Evolutionary conservation across 2,888 invertebrate genomes (phyloP).

Genomic region (Morpho helenor): DNA sequence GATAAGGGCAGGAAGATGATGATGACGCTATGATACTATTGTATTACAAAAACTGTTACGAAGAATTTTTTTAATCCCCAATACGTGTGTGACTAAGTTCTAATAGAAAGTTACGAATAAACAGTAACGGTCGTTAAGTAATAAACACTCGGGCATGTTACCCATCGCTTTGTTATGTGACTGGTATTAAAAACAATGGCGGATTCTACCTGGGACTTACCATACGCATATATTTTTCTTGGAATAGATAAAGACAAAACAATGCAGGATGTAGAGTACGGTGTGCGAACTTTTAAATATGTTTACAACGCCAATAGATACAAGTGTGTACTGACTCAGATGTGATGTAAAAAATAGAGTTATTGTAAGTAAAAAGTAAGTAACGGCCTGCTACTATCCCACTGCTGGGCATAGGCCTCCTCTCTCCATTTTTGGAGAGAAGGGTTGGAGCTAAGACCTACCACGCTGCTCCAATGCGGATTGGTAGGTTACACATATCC

Average conservation of each 20-base stretch:
- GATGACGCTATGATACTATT: too few relatives aligned
- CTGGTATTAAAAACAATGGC: constrained; percentile 32
- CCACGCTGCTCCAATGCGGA: too few relatives aligned
- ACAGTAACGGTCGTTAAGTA: constrained; percentile 21
- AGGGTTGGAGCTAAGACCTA: too few relatives aligned
- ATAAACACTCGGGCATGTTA: constrained; percentile 20
- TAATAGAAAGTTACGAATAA: constrained; percentile 18
- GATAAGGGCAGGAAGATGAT: too few relatives aligned
- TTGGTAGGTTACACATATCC: too few relatives aligned
- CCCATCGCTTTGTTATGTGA: constrained; percentile 14
- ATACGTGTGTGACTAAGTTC: constrained; percentile 1
- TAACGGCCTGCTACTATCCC: too few relatives aligned
- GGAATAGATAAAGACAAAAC: constrained; percentile 32
- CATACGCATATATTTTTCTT: constrained; percentile 36
- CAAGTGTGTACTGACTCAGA: not conserved
- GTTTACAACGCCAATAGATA: not conserved
- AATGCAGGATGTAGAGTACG: constrained; percentile 12
- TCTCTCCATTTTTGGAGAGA: too few relatives aligned
- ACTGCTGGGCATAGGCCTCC: too few relatives aligned
- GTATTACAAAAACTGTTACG: not conserved
- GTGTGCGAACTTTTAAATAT: not conserved
- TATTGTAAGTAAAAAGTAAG: too few relatives aligned
- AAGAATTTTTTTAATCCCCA: constrained; percentile 1
- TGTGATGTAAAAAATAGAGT: not conserved
- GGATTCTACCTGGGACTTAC: constrained; percentile 37